Evolutionary conservation across 2,113 vertebrate species (phyloP).

Genomic region (Abramis brama): DNA sequence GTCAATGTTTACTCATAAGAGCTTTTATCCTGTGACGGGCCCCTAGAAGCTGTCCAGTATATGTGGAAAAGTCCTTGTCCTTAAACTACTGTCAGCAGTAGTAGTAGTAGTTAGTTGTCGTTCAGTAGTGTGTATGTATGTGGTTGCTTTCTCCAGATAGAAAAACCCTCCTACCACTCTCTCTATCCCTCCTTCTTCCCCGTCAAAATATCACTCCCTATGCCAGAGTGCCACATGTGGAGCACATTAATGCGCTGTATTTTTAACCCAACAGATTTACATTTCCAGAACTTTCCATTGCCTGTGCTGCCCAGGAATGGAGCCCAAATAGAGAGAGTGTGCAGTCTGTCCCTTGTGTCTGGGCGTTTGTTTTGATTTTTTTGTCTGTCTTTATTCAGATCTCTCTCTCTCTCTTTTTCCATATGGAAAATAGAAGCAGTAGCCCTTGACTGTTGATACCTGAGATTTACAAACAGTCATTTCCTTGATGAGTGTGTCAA

Average conservation of each 20-base stretch:
- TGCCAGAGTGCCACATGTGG: constrained; percentile 81
- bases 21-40: background rate
- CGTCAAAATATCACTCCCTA: constrained; percentile 73
- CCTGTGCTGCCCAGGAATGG: constrained; percentile 73
- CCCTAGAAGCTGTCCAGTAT: background rate
- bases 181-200: constrained; percentile 51
- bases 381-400: constrained; percentile 39
- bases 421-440: constrained; percentile 59
- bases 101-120: too few relatives aligned
- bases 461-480: constrained; percentile 77
- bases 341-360: constrained; percentile 58
- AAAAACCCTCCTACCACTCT: constrained; percentile 49
- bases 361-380: constrained; percentile 64
- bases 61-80: background rate
- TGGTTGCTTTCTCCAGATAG: constrained; percentile 43
- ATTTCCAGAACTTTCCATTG: constrained; percentile 84
- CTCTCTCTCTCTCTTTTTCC: constrained; percentile 53
- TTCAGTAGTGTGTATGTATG: constrained; percentile 18
- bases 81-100: background rate
- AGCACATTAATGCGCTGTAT: constrained; percentile 80
- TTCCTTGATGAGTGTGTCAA: constrained; percentile 73
- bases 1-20: constrained; percentile 1
- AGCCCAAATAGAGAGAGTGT: constrained; percentile 68
- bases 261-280: constrained; percentile 82
- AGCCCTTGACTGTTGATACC: constrained; percentile 73